These are phyloP conservation scores for Neoscelio sp. DNA, from an alignment of 2,888 invertebrate species.

Conservation along the genomic window DNA sequence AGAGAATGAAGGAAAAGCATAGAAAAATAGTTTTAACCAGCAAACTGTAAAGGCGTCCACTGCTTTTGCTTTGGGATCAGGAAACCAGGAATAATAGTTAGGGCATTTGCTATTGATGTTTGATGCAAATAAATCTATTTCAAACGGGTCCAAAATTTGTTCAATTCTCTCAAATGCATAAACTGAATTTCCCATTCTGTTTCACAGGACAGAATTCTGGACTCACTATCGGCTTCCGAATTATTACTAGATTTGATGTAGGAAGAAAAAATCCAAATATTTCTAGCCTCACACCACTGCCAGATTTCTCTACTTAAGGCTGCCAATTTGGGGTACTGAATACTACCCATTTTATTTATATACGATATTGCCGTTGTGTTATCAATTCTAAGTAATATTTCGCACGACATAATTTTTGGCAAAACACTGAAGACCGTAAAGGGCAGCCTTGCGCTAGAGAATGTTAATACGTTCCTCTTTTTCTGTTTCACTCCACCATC, in stretches of 20 bases:
- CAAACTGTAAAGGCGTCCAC: constrained; percentile 71
- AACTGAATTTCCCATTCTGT: constrained; percentile 46
- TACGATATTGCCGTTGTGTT: constrained; percentile 33
- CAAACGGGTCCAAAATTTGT: constrained; percentile 63
- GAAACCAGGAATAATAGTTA: constrained; percentile 70
- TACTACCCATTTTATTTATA: too few species aligned
- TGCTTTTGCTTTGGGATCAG: constrained; percentile 67
- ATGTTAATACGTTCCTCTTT: too few species aligned
- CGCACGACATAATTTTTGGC: constrained; percentile 20
- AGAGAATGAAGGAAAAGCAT: constrained; percentile 69
- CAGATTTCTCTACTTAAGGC: constrained; percentile 25
- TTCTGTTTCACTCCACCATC: too few species aligned
- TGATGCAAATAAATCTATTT: constrained; percentile 72
- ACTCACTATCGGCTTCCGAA: constrained; percentile 22
- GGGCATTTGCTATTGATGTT: constrained; percentile 70
- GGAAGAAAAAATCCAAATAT: constrained; percentile 21
- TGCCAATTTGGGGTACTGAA: constrained; percentile 17
- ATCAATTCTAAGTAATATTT: constrained; percentile 38
- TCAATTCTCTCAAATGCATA: constrained; percentile 45
- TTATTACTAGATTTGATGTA: constrained; percentile 31
- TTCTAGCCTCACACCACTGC: constrained; percentile 32
- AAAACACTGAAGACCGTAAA: constrained; percentile 45
- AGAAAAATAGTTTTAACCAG: constrained; percentile 63
- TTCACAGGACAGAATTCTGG: constrained; percentile 11
- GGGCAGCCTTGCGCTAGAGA: constrained; percentile 29